Evolutionary conservation across 2,797 vertebrate species (phyloP).

Genomic region (Dallia pectoralis): DNA sequence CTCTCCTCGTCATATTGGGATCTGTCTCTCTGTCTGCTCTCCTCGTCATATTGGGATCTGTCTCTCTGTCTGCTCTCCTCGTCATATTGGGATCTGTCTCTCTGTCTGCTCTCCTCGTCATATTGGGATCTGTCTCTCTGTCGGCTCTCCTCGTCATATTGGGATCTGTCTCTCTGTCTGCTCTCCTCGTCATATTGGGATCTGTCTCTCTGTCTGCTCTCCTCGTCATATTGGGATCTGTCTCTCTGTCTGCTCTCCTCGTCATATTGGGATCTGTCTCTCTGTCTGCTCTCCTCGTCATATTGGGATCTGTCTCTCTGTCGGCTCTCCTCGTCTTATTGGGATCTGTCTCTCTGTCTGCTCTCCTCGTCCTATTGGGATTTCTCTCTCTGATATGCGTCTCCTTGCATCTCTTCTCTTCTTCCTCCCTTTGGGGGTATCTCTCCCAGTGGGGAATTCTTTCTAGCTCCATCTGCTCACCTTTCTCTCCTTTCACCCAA

Average conservation of each 20-base stretch:
- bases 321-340: too few species aligned
- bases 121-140: background rate
- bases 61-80: constrained; percentile 8
- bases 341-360: too few species aligned
- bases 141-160: background rate
- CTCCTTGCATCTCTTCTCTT: too few species aligned
- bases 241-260: too few species aligned
- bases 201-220: too few species aligned
- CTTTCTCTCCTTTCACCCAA: background rate
- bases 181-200: background rate
- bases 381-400: too few species aligned
- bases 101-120: constrained; percentile 7
- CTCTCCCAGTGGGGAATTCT: background rate
- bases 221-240: too few species aligned
- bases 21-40: constrained; percentile 17
- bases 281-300: too few species aligned
- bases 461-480: background rate
- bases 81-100: background rate
- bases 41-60: constrained; percentile 1
- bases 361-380: too few species aligned
- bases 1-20: background rate
- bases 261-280: too few species aligned
- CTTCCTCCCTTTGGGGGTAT: background rate
- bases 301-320: too few species aligned
- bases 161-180: background rate